Percentiles rank a stretch among this genome's conserved stretches.
Evolutionary conservation across 2,113 vertebrate species (phyloP).

Genomic region (Prunella himalayana): DNA sequence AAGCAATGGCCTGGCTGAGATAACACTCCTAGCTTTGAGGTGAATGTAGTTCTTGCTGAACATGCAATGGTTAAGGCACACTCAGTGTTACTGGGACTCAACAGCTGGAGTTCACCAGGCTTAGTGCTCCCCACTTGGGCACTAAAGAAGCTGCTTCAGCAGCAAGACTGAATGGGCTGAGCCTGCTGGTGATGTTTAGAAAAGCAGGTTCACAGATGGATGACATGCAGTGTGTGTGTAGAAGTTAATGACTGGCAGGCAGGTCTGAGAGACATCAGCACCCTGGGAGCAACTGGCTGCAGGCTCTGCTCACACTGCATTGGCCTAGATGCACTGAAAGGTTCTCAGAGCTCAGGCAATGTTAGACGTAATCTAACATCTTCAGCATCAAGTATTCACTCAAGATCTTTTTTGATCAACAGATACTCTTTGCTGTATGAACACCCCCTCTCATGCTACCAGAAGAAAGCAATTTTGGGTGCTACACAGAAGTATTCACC

Average conservation of each 20-base stretch:
- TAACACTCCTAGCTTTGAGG: background rate
- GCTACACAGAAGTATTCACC: background rate
- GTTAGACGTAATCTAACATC: background rate
- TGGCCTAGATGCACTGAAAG: background rate
- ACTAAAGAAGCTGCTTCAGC: background rate
- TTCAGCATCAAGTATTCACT: background rate
- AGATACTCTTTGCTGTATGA: background rate
- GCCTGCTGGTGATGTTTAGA: background rate
- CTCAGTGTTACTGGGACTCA: fast-evolving
- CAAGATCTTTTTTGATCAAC: background rate
- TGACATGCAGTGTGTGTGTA: background rate
- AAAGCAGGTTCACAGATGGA: background rate
- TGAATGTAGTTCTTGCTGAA: background rate
- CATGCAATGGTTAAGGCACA: fast-evolving
- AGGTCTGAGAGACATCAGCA: background rate
- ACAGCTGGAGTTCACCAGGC: background rate
- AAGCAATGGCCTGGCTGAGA: background rate
- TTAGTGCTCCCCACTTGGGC: background rate
- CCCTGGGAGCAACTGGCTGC: background rate
- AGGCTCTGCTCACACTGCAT: background rate
- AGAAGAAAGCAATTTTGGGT: background rate
- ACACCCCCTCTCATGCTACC: background rate
- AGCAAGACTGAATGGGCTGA: background rate
- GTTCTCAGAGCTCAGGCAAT: background rate
- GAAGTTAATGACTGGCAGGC: background rate